Percentiles rank a stretch among this genome's conserved stretches.
These are phyloP conservation scores for Cyprinella venusta DNA, from an alignment of 2,797 vertebrate genomes.

Conservation along the genomic window DNA sequence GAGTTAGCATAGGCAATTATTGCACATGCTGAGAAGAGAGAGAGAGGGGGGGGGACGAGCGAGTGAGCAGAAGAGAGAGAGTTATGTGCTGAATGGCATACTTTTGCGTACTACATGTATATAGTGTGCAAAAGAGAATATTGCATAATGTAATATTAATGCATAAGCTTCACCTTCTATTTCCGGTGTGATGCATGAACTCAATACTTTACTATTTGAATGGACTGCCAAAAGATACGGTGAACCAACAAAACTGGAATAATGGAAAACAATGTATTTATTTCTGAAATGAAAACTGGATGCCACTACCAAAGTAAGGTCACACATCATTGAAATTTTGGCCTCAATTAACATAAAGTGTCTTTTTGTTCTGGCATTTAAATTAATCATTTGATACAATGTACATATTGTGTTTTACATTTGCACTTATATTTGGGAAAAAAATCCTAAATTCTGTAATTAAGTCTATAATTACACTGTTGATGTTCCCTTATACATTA, in stretches of 20 bases:
- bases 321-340: background rate
- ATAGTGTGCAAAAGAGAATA: background rate
- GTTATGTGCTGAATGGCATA: background rate
- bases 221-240: background rate
- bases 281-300: conserved; percentile 4
- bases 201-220: background rate
- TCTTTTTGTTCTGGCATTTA: background rate
- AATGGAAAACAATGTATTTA: background rate
- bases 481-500: background rate
- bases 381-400: background rate
- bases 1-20: conserved; percentile 64
- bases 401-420: no score
- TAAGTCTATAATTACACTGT: background rate
- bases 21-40: conserved; percentile 53
- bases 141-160: background rate
- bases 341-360: background rate
- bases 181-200: background rate
- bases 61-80: conserved; percentile 7
- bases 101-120: background rate
- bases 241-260: no score
- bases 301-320: background rate
- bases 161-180: background rate
- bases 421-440: no score
- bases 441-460: no score
- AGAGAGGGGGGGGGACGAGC: background rate